Percentiles rank a stretch among this genome's conserved stretches.
These are phyloP conservation scores for Eupithecia subumbrata DNA, from an alignment of 2,888 invertebrate genomes.

Conservation along the genomic window DNA sequence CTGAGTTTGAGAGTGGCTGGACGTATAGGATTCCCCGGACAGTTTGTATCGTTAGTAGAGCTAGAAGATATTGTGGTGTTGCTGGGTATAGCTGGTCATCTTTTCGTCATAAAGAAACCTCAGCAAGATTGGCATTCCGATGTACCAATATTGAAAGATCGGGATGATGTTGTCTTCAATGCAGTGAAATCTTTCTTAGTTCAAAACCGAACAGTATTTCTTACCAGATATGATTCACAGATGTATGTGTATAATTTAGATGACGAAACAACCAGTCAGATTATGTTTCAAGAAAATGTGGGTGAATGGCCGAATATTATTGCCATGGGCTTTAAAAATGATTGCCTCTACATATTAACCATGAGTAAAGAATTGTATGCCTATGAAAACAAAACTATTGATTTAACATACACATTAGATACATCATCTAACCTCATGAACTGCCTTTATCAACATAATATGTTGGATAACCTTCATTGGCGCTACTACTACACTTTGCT, in stretches of 20 bases:
- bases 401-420: background rate
- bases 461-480: slow-evolving; percentile 70
- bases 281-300: slow-evolving; percentile 12
- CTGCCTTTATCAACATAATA: slow-evolving; percentile 52
- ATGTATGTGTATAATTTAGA: slow-evolving; percentile 23
- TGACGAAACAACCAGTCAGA: background rate
- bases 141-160: slow-evolving; percentile 3
- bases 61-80: slow-evolving; percentile 30
- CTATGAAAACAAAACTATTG: slow-evolving; percentile 3
- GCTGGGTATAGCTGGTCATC: slow-evolving; percentile 19
- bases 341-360: slow-evolving; percentile 19
- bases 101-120: slow-evolving; percentile 23
- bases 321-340: slow-evolving; percentile 8
- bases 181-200: slow-evolving; percentile 20
- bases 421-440: slow-evolving; percentile 30
- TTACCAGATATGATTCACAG: background rate
- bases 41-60: slow-evolving; percentile 54
- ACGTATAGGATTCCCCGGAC: slow-evolving; percentile 52
- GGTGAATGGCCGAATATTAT: background rate
- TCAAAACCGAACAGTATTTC: slow-evolving; percentile 22
- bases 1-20: slow-evolving; percentile 52
- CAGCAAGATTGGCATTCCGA: slow-evolving; percentile 12
- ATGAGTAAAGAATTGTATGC: slow-evolving; percentile 19
- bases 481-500: slow-evolving; percentile 66
- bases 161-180: slow-evolving; percentile 6